These are phyloP conservation scores for Apus apus DNA, from an alignment of 2,113 vertebrate genomes.

Conservation along the genomic window DNA sequence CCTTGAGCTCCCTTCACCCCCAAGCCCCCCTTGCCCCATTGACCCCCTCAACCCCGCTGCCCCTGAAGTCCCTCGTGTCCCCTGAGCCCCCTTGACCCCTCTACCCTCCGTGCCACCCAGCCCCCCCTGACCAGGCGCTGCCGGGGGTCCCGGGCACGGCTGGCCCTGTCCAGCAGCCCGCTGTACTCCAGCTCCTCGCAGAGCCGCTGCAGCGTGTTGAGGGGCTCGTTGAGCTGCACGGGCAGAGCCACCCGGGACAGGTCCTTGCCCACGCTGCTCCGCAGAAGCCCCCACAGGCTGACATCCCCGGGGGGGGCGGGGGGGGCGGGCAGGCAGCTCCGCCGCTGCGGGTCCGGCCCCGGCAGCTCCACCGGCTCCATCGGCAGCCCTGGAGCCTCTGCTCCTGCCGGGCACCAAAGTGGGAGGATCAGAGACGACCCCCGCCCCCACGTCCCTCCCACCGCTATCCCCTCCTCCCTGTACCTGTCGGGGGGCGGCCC, in stretches of 20 bases:
- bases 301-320: conserved; percentile 83
- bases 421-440: too few species aligned
- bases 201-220: conserved; percentile 87
- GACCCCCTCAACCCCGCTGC: too few species aligned
- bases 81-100: too few species aligned
- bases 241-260: conserved; percentile 92
- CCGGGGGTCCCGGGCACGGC: conserved; percentile 80
- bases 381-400: too few species aligned
- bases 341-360: conserved; percentile 46
- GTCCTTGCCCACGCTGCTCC: conserved; percentile 94
- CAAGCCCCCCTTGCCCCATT: too few species aligned
- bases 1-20: too few species aligned
- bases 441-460: too few species aligned
- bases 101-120: too few species aligned
- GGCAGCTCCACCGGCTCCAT: conserved; percentile 14
- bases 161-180: conserved; percentile 85
- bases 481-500: conserved; percentile 6
- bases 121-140: conserved; percentile 82
- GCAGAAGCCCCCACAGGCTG: conserved; percentile 89
- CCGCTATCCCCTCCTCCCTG: too few species aligned
- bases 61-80: too few species aligned
- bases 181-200: conserved; percentile 92
- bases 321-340: conserved; percentile 79
- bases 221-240: conserved; percentile 86
- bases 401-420: background rate